Conservation (phyloP, 53 echinoderm and acorn worm genomes). For the Astropecten irregularis region DNA sequence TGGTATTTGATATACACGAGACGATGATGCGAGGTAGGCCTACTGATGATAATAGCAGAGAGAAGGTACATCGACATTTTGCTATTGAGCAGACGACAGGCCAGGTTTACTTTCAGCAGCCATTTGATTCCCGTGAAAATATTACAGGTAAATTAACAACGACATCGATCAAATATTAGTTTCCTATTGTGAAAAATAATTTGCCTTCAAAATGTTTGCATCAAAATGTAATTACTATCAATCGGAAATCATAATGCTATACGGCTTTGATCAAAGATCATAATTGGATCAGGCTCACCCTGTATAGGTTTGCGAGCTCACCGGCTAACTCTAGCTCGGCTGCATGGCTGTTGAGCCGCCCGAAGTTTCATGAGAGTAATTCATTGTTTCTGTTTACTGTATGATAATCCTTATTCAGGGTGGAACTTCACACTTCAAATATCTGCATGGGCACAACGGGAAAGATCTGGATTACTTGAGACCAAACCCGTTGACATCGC, state of each 20-base stretch:
- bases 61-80: not conserved
- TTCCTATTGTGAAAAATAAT: no score
- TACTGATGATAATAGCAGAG: not conserved
- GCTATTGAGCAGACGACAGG: conserved; percentile 5
- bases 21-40: no score
- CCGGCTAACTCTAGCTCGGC: no score
- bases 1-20: not conserved
- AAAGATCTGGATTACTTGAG: not conserved
- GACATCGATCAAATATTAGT: not conserved
- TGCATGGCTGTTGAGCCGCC: no score
- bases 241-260: no score
- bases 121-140: not conserved
- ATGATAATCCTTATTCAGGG: not conserved
- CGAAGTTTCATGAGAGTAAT: no score
- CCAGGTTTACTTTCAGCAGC: conserved; percentile 7
- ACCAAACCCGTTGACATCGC: not conserved
- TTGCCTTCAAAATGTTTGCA: no score
- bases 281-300: no score
- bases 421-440: conserved; percentile 48
- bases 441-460: conserved; percentile 23
- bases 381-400: no score
- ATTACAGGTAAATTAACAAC: not conserved
- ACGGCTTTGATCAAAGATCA: no score
- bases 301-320: no score
- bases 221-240: no score